Conservation (phyloP, 2,888 invertebrate species). For the Thymelicus lineola region DNA sequence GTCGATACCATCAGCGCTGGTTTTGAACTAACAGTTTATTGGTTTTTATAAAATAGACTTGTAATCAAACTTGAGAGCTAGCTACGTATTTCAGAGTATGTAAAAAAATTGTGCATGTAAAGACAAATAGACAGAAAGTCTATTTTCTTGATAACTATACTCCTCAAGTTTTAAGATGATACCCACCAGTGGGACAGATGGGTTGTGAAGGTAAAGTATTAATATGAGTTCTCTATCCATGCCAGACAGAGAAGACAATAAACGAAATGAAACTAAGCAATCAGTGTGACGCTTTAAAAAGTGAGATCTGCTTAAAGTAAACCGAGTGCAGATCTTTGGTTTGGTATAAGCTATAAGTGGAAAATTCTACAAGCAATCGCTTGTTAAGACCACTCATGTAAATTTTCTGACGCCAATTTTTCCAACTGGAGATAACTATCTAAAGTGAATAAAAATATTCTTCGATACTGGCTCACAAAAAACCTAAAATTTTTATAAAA, state of each 20-base stretch:
- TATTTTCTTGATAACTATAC: too few species aligned
- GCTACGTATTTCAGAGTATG: neutral
- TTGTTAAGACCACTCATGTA: neutral
- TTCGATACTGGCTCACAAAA: too few species aligned
- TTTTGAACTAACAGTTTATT: slow-evolving; percentile 2
- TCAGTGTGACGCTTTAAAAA: neutral
- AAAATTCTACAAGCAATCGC: neutral
- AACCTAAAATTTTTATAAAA: too few species aligned
- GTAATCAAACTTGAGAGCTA: neutral
- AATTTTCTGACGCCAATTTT: too few species aligned
- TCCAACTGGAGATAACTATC: too few species aligned
- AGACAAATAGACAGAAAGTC: too few species aligned
- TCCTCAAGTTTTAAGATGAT: too few species aligned
- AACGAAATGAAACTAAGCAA: neutral
- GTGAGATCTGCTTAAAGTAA: neutral
- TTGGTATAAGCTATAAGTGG: slow-evolving; percentile 1
- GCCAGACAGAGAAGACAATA: neutral
- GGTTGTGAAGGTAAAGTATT: too few species aligned
- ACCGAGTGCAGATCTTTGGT: slow-evolving; percentile 2
- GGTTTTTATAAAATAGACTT: neutral
- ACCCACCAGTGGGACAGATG: too few species aligned
- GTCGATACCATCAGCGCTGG: neutral
- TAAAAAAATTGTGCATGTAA: too few species aligned
- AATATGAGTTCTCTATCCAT: too few species aligned
- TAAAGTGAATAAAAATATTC: too few species aligned